Evolutionary conservation across 2,113 vertebrate genomes (phyloP), one percentile per base, ranked within the genome.

Genomic region (Platysternon megacephalum): DNA sequence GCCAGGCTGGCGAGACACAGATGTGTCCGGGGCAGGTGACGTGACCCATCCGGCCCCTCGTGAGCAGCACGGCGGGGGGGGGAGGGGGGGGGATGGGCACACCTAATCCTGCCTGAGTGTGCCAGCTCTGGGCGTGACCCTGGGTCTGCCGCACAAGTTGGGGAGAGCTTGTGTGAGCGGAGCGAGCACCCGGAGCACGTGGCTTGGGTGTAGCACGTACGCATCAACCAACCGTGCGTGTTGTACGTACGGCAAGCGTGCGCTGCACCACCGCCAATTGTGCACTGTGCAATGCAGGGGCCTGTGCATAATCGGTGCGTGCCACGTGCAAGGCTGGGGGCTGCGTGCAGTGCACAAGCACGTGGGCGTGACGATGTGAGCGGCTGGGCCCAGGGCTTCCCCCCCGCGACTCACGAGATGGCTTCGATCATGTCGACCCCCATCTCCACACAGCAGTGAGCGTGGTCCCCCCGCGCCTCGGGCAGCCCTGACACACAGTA

Each of bases 381-480:
- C 29, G 4, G 42, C n/a, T 19, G 29, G 29, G 6, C 3, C 26
- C 1, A 11, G 32, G 44, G 19, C 53, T 29, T 39, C n/a, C 24
- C 49, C 49, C 32, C 0, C 0, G 11, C 68, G 74, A 97, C 99
- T 99, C 97, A 99, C 99, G 99, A 99, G 97, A 99, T 99, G 94
- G 99, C 99, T 97, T 99, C 99, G 2, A 99, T 99, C 99, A 99
- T 99, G 98, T 99, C 99, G 2, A 99, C 99, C 0, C 99, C 99
- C 99, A 99, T 99, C 98, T 99, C 99, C 96, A 99, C 99, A 1
- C 99, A 99, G 98, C 99, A 99, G 98, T 99, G 99, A 4, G 99
- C 99, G 13, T 99, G 99, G 97, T 99, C 99, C 0, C 99, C 99
- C 1, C 99, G 98, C 5, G 99, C 99, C 97, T 99, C 99, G 0